Percentiles rank a stretch among this genome's conserved stretches.
These are phyloP conservation scores for Sinocyclocheilus anophthalmus DNA, from an alignment of 2,113 vertebrate species.

Conservation along the genomic window DNA sequence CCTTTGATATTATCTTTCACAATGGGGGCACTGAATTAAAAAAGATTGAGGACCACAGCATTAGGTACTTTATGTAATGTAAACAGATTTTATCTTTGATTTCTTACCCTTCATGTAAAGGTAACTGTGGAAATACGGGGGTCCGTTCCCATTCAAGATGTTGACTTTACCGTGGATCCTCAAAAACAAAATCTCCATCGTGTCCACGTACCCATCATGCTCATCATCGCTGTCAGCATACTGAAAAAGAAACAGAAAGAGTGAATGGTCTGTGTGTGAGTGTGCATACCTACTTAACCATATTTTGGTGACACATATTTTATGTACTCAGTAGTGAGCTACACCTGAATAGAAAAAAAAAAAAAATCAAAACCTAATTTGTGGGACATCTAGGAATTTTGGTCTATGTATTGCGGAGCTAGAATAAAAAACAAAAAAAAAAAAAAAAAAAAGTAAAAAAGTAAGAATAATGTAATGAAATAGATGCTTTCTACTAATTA, in stretches of 20 bases:
- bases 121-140: slow-evolving; percentile 91
- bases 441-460: too few species aligned
- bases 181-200: too few species aligned
- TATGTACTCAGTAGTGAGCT: neutral
- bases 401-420: neutral
- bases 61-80: neutral
- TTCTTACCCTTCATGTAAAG: slow-evolving; percentile 90
- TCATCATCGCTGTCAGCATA: slow-evolving; percentile 91
- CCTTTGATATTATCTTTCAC: neutral
- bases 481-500: neutral
- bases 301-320: neutral
- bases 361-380: neutral
- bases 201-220: slow-evolving; percentile 87
- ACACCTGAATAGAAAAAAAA: too few species aligned
- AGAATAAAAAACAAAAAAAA: too few species aligned
- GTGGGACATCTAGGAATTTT: neutral
- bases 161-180: slow-evolving; percentile 81
- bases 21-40: neutral
- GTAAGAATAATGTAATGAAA: neutral
- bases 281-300: neutral
- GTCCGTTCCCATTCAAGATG: slow-evolving; percentile 84
- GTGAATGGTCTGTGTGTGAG: neutral
- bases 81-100: neutral
- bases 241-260: slow-evolving; percentile 65
- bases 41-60: neutral